A percentile compares a stretch with the other conserved stretches of the same genome.
These are phyloP conservation scores for Odontamblyopus lacepedii DNA, from an alignment of 2,797 vertebrate species.

Conservation along the genomic window DNA sequence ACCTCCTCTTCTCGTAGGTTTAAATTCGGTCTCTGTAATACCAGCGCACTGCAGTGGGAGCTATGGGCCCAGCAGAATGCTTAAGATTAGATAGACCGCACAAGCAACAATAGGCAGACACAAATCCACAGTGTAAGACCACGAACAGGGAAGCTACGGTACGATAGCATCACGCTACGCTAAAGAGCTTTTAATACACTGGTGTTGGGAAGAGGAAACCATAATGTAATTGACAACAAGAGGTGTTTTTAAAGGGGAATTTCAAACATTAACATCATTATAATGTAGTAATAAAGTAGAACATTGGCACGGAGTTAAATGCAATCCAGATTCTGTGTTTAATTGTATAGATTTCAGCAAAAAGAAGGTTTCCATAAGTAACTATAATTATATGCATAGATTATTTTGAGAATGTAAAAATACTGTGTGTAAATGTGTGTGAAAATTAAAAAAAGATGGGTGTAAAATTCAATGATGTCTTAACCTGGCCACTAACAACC, in stretches of 20 bases:
- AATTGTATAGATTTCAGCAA: too few relatives aligned
- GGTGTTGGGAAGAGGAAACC: background rate
- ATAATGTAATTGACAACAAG: background rate
- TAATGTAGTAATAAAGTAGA: background rate
- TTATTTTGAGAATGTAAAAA: too few relatives aligned
- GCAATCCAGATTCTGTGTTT: too few relatives aligned
- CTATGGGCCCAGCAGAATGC: slow-evolving; percentile 21
- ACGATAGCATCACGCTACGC: slow-evolving; percentile 3
- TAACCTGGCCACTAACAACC: background rate
- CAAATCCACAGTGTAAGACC: slow-evolving; percentile 28
- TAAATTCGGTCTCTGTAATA: slow-evolving; percentile 43
- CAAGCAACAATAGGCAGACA: slow-evolving; percentile 33
- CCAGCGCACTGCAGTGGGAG: slow-evolving; percentile 27
- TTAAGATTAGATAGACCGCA: slow-evolving; percentile 38
- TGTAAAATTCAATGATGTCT: background rate
- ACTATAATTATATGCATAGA: too few relatives aligned
- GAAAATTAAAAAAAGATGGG: too few relatives aligned
- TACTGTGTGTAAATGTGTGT: too few relatives aligned
- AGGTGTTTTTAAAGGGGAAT: background rate
- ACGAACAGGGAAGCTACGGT: background rate
- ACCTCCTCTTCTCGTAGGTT: slow-evolving; percentile 38
- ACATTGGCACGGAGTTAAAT: too few relatives aligned
- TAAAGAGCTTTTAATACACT: slow-evolving; percentile 14
- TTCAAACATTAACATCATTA: background rate
- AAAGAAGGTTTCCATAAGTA: too few relatives aligned